Conservation (phyloP, 2,888 invertebrate genomes). For the Therioaphis trifolii region DNA sequence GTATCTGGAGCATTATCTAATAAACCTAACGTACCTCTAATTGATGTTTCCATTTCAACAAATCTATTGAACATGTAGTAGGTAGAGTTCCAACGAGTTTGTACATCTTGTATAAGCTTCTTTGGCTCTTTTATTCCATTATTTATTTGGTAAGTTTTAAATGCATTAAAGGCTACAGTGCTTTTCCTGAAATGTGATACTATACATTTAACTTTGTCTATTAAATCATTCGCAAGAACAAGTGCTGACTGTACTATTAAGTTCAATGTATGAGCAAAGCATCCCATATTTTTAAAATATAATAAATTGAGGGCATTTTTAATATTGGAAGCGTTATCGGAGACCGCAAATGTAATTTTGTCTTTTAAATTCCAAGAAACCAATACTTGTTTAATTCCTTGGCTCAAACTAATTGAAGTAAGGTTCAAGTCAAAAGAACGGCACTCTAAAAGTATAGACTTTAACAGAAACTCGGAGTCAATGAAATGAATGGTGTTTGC, state of each 20-base stretch:
- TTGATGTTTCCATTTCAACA: no score
- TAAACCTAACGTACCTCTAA: no score
- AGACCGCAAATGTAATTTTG: neutral
- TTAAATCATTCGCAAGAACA: neutral
- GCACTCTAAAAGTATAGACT: constrained; percentile 1
- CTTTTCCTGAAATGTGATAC: neutral
- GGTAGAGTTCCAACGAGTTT: no score
- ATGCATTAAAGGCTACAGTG: neutral
- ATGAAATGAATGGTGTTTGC: neutral
- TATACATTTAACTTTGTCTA: neutral
- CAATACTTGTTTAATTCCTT: neutral
- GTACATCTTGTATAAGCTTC: neutral
- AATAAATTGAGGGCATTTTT: neutral
- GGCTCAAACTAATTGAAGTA: neutral
- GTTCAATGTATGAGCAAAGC: constrained; percentile 11
- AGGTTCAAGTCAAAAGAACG: neutral
- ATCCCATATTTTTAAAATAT: neutral
- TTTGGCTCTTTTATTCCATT: constrained; percentile 1
- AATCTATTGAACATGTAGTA: no score
- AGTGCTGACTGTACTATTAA: neutral
- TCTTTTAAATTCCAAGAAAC: neutral
- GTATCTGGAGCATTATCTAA: no score
- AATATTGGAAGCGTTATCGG: constrained; percentile 28
- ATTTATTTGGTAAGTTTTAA: neutral
- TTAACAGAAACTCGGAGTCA: neutral